Evolutionary conservation across 1,140 invertebrate species (phyloP).

Genomic region (Sitophilus oryzae): DNA sequence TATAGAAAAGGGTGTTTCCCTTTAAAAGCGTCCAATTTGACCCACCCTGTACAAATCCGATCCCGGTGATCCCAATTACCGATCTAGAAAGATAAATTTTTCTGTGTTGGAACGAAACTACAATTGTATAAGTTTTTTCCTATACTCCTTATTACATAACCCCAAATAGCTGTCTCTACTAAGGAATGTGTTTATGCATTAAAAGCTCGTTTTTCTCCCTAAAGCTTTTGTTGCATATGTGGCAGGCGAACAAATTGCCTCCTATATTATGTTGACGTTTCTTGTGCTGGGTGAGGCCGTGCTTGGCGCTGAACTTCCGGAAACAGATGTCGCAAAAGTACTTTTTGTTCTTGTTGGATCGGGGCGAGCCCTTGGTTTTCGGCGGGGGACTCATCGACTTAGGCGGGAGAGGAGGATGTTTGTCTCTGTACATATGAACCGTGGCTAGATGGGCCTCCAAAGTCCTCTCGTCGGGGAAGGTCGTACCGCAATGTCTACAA

Average conservation of each 20-base stretch:
- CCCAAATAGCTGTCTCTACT: too few relatives aligned
- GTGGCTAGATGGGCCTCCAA: constrained; percentile 11
- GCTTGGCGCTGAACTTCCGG: constrained; percentile 76
- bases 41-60: too few relatives aligned
- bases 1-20: too few relatives aligned
- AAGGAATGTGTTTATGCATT: constrained; percentile 49
- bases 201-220: constrained; percentile 78
- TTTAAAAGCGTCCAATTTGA: too few relatives aligned
- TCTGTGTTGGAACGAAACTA: too few relatives aligned
- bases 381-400: constrained; percentile 73
- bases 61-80: too few relatives aligned
- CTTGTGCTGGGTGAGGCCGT: constrained; percentile 69
- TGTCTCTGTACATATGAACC: constrained; percentile 11
- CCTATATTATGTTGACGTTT: constrained; percentile 74
- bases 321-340: constrained; percentile 75
- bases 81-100: too few relatives aligned
- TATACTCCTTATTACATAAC: too few relatives aligned
- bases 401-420: constrained; percentile 32
- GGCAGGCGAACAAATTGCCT: constrained; percentile 73
- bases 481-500: constrained; percentile 56
- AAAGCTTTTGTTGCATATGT: constrained; percentile 80
- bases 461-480: constrained; percentile 48
- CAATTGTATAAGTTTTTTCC: too few relatives aligned
- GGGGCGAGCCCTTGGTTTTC: constrained; percentile 61
- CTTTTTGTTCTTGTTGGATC: constrained; percentile 60